Percentiles rank a stretch among this genome's conserved stretches.
Evolutionary conservation across 2,113 vertebrate genomes (phyloP).

Genomic region (Pterocles burchelli): DNA sequence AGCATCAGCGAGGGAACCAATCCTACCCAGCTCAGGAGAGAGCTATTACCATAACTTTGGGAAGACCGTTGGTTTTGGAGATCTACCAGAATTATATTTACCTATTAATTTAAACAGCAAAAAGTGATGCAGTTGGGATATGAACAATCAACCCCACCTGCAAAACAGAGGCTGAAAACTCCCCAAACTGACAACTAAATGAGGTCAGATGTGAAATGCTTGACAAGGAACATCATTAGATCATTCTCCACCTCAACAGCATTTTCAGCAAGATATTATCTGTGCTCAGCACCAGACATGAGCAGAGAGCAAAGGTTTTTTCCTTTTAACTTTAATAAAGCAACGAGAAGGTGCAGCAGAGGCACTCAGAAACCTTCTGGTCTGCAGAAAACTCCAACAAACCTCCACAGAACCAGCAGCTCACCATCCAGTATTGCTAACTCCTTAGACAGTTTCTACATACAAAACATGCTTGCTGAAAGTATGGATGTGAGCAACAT

Average conservation of each 20-base stretch:
- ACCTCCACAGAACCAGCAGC: constrained; percentile 15
- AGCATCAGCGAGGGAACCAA: not conserved
- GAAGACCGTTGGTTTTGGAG: not conserved
- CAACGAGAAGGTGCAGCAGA: not conserved
- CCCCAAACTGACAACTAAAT: not conserved
- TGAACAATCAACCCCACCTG: not conserved
- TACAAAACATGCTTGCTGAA: constrained; percentile 22
- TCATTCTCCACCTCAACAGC: not conserved
- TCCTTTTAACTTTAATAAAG: not conserved
- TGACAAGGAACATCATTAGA: not conserved
- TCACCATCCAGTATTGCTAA: constrained; percentile 16
- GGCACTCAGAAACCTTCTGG: not conserved
- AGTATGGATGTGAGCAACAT: constrained; percentile 59
- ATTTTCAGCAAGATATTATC: not conserved
- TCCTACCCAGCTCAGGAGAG: not conserved
- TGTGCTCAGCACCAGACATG: not conserved
- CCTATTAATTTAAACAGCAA: not conserved
- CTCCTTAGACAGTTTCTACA: constrained; percentile 44
- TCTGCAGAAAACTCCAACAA: not conserved
- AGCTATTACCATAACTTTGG: not conserved
- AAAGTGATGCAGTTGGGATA: not conserved
- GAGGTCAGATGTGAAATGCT: not conserved
- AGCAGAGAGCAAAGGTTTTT: not conserved
- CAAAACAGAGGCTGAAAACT: not conserved
- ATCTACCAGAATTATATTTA: not conserved